A percentile compares a stretch with the other conserved stretches of the same genome.
phyloP scores from a whole-genome alignment of 2,797 vertebrate genomes.

The Okamejei kenojei region DNA sequence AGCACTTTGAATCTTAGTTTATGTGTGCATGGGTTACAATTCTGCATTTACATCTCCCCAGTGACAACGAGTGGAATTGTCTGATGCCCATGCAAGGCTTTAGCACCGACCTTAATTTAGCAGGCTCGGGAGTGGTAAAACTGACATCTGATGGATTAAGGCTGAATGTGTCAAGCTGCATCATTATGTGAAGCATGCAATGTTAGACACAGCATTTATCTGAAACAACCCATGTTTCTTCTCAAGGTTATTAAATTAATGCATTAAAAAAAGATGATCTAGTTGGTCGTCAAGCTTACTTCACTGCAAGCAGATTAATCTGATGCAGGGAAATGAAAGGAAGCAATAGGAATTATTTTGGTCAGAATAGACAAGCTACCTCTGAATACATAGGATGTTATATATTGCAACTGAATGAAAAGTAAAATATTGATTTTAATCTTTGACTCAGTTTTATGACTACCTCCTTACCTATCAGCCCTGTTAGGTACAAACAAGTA shows the following conservation, averaged over 20 bases:
- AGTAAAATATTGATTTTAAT: conserved; percentile 41
- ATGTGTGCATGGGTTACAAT: conserved; percentile 50
- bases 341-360: background rate
- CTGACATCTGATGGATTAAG: conserved; percentile 41
- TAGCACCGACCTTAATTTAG: conserved; percentile 54
- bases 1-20: conserved; percentile 46
- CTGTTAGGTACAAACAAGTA: conserved; percentile 35
- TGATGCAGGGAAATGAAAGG: conserved; percentile 23
- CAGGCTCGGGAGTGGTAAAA: conserved; percentile 40
- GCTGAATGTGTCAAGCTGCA: conserved; percentile 43
- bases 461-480: conserved; percentile 39
- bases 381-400: conserved; percentile 36
- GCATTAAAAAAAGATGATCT: conserved; percentile 18
- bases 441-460: conserved; percentile 31
- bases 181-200: conserved; percentile 41
- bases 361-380: background rate
- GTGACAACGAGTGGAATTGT: conserved; percentile 52
- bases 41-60: conserved; percentile 53
- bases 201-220: conserved; percentile 45
- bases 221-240: conserved; percentile 44
- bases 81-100: conserved; percentile 51
- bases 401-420: conserved; percentile 37
- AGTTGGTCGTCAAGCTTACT: conserved; percentile 34
- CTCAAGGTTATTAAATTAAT: conserved; percentile 42
- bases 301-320: background rate